Evolutionary conservation across 2,888 invertebrate species (phyloP), one percentile per base, ranked within the genome.

Genomic region (Xanthorhoe spadicearia): DNA sequence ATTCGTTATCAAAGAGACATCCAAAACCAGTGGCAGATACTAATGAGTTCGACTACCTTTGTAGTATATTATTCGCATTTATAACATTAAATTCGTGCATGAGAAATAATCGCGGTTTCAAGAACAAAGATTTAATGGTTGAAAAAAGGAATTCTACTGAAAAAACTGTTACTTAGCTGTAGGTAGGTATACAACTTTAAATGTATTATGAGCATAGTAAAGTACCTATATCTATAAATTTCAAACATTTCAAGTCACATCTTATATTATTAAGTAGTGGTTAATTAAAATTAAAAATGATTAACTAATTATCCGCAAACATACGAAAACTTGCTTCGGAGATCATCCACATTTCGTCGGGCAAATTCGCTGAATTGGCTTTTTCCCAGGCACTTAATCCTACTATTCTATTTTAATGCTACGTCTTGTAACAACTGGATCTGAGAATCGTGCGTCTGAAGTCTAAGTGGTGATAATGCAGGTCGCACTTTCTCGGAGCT

Each of bases 371-470:
- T 48, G 2, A 8, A 7, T 48, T 13, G 13, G 13, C 13, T 23
- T 15, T 23, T 46, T 23, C 32, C 48, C 8, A 48, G 23, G 15
- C 38, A 18, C 19, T 13, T 9, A 50, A 28, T 52, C 38, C 8
- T 6, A 48, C 17, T 51, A 48, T 38, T 63, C 55, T 28, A 67
- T 56, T 63, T 38, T 53, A 54, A 64, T 53, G 55, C 50, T 62
- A 55, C 62, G 54, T 57, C 35, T 51, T 18, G 15, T 61, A 52
- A 57, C 32, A 38, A 53, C 56, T 61, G 46, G 50, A 46, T 50
- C 61, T 28, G 32, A 48, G 61, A 67, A 61, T 64, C 67, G 61
- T 61, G 63, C 60, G 50, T 62, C 67, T 60, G 60, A 52, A 5
- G 8, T 19, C 18, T 56, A 56, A 62, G 54, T 63, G 60, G 67